phyloP scores from a whole-genome alignment of 2,888 invertebrate genomes.

The Eucriotettix oculatus region DNA sequence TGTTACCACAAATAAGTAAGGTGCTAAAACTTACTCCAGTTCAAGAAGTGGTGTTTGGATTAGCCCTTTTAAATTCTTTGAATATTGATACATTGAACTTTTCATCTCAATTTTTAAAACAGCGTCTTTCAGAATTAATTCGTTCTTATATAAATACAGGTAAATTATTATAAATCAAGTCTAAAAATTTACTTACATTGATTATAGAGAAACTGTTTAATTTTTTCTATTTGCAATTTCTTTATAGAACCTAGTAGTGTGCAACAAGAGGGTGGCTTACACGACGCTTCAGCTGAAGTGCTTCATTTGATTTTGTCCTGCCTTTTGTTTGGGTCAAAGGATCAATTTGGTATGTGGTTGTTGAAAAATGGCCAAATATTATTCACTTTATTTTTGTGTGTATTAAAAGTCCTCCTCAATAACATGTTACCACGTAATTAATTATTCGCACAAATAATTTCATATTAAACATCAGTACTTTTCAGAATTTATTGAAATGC shows the following conservation, averaged over 20 bases:
- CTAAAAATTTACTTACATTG: not conserved
- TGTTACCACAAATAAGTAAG: conserved; percentile 71
- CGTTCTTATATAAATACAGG: conserved; percentile 74
- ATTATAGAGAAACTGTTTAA: not conserved
- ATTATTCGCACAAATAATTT: no score
- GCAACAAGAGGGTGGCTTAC: conserved; percentile 63
- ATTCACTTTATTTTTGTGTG: no score
- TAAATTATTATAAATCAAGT: conserved; percentile 19
- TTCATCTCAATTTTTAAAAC: conserved; percentile 63
- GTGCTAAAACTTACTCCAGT: conserved; percentile 71
- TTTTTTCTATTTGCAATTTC: not conserved
- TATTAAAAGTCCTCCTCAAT: no score
- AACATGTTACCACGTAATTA: no score
- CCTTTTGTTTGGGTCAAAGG: conserved; percentile 26
- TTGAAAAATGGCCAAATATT: no score
- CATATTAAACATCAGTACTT: no score
- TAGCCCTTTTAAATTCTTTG: conserved; percentile 67
- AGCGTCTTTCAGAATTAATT: conserved; percentile 68
- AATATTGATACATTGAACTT: conserved; percentile 55
- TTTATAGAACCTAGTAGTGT: conserved; percentile 44
- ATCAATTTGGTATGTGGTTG: conserved; percentile 22
- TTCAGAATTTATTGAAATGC: no score
- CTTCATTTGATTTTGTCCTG: conserved; percentile 62
- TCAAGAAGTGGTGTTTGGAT: conserved; percentile 80
- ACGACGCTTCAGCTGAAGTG: conserved; percentile 81